Conservation (phyloP, 2,888 invertebrate species). For the Sinodicranocentrus sp. region DNA sequence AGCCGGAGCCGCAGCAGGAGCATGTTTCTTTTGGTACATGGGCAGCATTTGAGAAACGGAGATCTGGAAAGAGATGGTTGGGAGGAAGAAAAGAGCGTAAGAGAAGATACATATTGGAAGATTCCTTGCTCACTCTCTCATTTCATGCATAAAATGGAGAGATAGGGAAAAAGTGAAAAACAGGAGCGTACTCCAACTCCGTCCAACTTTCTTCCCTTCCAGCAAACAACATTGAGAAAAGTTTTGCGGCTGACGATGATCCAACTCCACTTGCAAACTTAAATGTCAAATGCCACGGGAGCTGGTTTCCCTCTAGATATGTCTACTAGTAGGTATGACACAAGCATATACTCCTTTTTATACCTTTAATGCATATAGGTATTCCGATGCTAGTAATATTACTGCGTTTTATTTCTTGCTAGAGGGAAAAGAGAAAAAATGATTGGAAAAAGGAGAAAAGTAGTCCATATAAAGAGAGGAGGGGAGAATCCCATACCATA, state of each 20-base stretch:
- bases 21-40: too few species aligned
- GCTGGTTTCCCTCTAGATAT: conserved; percentile 2
- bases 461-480: neutral
- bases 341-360: too few species aligned
- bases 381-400: too few species aligned
- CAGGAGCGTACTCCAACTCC: conserved; percentile 4
- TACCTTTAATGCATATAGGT: too few species aligned
- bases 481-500: neutral
- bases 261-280: conserved; percentile 37
- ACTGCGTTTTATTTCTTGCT: too few species aligned
- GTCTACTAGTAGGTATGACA: too few species aligned
- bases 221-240: conserved; percentile 1
- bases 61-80: neutral
- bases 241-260: conserved; percentile 27
- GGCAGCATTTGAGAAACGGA: too few species aligned
- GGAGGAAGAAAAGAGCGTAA: neutral
- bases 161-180: neutral
- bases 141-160: neutral
- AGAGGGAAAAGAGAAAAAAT: neutral
- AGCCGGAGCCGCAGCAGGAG: neutral
- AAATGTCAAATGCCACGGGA: conserved; percentile 66
- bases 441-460: neutral
- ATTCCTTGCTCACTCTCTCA: too few species aligned
- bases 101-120: too few species aligned
- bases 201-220: conserved; percentile 8